Evolutionary conservation across 2,888 invertebrate genomes (phyloP).

Genomic region (Cerastoderma edule): DNA sequence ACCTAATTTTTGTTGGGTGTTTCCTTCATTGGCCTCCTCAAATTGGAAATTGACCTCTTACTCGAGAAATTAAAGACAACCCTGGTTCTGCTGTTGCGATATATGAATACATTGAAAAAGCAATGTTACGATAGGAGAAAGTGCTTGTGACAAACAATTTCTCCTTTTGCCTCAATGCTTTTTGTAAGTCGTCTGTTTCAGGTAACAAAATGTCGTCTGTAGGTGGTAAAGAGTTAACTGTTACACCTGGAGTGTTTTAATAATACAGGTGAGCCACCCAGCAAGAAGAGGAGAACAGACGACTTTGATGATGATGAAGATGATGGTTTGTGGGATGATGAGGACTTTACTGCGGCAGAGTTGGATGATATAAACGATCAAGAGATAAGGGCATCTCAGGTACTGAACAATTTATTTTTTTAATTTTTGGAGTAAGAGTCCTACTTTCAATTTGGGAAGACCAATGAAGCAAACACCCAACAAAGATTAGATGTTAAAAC

Average conservation of each 20-base stretch:
- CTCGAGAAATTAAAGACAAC: not conserved
- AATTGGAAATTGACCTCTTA: not conserved
- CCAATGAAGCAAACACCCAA: too few species aligned
- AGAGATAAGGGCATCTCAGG: conserved; percentile 61
- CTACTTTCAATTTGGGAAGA: too few species aligned
- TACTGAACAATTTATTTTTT: conserved; percentile 11
- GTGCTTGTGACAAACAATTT: not conserved
- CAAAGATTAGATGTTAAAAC: too few species aligned
- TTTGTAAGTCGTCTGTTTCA: not conserved
- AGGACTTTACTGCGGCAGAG: conserved; percentile 67
- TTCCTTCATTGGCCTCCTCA: too few species aligned
- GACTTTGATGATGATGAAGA: conserved; percentile 40
- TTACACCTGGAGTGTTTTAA: not conserved
- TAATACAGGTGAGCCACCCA: conserved; percentile 48
- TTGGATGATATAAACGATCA: conserved; percentile 53
- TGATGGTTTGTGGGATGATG: conserved; percentile 68
- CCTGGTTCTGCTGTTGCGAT: not conserved
- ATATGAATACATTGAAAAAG: not conserved
- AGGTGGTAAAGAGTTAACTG: not conserved
- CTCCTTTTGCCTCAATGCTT: not conserved
- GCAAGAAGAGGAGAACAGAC: conserved; percentile 68
- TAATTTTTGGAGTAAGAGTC: not conserved
- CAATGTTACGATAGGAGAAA: not conserved
- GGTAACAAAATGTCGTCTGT: too few species aligned
- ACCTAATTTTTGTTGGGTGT: too few species aligned